phyloP scores from a whole-genome alignment of 2,113 vertebrate genomes.

The Spermophilus dauricus region DNA sequence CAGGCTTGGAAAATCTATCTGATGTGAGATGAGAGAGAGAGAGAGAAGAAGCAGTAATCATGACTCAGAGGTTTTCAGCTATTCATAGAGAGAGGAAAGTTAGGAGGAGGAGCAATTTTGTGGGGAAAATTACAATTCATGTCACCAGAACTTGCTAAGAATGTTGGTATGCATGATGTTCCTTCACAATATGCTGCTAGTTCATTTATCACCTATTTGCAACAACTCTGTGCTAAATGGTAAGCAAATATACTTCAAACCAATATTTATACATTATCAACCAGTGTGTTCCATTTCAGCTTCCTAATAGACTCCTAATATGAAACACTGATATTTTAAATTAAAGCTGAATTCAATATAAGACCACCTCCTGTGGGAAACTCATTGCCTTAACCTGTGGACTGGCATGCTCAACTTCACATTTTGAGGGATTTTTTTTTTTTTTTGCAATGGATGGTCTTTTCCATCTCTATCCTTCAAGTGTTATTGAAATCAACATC shows the following conservation, averaged over 20 bases:
- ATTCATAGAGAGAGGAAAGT: conserved; percentile 63
- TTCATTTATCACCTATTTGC: background rate
- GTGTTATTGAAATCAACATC: background rate
- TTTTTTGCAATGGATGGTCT: background rate
- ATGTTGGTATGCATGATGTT: background rate
- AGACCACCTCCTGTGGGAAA: background rate
- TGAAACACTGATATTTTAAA: background rate
- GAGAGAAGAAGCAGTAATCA: background rate
- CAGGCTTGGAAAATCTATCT: background rate
- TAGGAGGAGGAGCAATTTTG: conserved; percentile 16
- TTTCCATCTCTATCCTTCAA: background rate
- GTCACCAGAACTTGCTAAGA: conserved; percentile 40
- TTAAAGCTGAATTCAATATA: background rate
- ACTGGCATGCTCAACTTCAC: background rate
- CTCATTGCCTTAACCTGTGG: background rate
- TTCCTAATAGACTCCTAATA: background rate
- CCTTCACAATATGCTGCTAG: background rate
- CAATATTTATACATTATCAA: background rate
- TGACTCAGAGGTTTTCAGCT: conserved; percentile 68
- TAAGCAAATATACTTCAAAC: background rate
- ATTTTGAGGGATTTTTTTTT: background rate
- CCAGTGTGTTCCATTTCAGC: background rate
- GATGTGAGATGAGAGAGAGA: background rate
- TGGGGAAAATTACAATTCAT: conserved; percentile 3
- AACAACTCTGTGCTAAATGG: background rate